Evolutionary conservation across 2,888 invertebrate species (phyloP), one percentile per base, ranked within the genome.

Genomic region (Eudasyphora cyanicolor): DNA sequence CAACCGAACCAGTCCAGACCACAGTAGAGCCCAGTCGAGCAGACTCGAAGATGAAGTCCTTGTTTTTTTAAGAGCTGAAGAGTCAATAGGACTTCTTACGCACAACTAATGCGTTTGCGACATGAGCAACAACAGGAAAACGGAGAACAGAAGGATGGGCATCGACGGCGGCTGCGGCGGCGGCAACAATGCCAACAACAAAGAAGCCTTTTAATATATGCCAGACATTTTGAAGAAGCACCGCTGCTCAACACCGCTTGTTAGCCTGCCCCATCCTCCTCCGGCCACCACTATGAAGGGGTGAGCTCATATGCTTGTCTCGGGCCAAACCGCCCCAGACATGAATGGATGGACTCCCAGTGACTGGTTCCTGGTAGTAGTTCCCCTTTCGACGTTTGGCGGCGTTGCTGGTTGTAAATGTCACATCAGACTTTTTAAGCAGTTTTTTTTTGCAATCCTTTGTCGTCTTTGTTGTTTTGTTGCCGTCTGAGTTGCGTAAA

Each of bases 191-290:
- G 5, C 12, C 27, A 73, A 70, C 12, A 57, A 69, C 54, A 73
- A 77, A 70, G 64, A 70, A 70, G 69, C 49, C 42, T 78, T 45
- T 80, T 81, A 62, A 76, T 81, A n/a, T n/a, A 81, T 73, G 84
- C 75, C 84, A 81, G 84, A 84, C 84, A 76, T 84, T 84, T 62
- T 71, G 71, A 54, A 54, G 51, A 51, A 54, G 19, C 21, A 21
- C 10, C 24, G 19, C 38, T 19, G 24, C 57, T n/a, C n/a, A n/a
- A n/a, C n/a, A n/a, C n/a, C n/a, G n/a, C n/a, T n/a, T n/a, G n/a
- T n/a, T n/a, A n/a, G n/a, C n/a, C n/a, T n/a, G n/a, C n/a, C n/a
- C n/a, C n/a, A n/a, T n/a, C 21, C 21, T 21, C 21, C 5, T n/a
- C 14, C 17, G 6, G 29, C 17, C 60, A 29, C 1, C 32, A 29